Evolutionary conservation across 2,113 vertebrate species (phyloP).

Genomic region (Chiloscyllium plagiosum): DNA sequence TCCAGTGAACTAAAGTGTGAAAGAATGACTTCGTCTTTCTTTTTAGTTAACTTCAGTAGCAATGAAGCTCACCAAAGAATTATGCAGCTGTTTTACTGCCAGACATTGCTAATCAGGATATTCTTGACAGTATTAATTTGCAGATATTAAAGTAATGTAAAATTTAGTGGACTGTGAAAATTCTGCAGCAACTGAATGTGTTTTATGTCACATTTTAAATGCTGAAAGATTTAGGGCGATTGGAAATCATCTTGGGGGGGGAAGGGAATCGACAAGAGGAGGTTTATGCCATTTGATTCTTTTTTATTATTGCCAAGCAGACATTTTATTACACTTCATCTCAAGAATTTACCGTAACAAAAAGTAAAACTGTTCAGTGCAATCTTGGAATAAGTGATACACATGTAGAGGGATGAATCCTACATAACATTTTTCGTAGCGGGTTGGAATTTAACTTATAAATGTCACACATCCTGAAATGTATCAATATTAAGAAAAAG

Average conservation of each 20-base stretch:
- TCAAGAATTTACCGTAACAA: background rate
- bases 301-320: background rate
- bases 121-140: conserved; percentile 27
- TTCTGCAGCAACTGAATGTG: conserved; percentile 31
- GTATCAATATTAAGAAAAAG: background rate
- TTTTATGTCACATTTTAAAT: conserved; percentile 22
- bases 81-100: conserved; percentile 29
- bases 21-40: conserved; percentile 7
- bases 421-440: background rate
- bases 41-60: conserved; percentile 26
- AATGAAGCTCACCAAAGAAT: conserved; percentile 20
- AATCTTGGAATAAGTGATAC: background rate
- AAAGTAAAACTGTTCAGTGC: background rate
- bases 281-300: background rate
- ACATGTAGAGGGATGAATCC: background rate
- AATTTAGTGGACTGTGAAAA: background rate
- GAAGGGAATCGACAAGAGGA: background rate
- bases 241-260: background rate
- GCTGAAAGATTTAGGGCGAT: background rate
- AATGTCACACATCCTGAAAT: background rate
- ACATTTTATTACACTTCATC: background rate
- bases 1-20: conserved; percentile 18
- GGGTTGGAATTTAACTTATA: background rate
- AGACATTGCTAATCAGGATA: conserved; percentile 13
- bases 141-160: conserved; percentile 17